phyloP scores from a whole-genome alignment of 2,113 vertebrate genomes.

The Dolichotis patagonum region DNA sequence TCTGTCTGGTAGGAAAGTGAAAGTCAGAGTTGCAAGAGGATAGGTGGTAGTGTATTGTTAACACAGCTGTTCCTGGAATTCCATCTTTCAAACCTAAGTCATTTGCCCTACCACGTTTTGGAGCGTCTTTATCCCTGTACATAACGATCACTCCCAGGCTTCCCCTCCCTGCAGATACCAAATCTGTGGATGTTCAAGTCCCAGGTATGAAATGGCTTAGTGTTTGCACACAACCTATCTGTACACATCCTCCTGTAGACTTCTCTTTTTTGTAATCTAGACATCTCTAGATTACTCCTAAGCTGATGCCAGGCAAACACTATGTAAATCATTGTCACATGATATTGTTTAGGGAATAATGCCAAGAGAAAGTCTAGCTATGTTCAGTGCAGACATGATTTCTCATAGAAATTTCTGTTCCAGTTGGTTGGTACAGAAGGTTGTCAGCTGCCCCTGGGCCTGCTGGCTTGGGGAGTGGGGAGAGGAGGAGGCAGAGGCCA shows the following conservation, averaged over 20 bases:
- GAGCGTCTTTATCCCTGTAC: neutral
- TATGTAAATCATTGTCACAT: neutral
- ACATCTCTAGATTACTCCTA: neutral
- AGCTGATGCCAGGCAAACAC: neutral
- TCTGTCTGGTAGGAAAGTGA: neutral
- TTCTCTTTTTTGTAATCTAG: too few relatives aligned
- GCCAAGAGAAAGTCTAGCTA: neutral
- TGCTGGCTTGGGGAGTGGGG: neutral
- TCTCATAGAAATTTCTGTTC: neutral
- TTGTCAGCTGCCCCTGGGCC: neutral
- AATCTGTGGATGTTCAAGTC: neutral
- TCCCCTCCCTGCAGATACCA: neutral
- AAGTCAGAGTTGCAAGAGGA: neutral
- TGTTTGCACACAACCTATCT: neutral
- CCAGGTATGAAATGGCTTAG: neutral
- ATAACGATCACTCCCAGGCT: neutral
- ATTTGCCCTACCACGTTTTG: neutral
- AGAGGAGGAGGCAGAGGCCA: neutral
- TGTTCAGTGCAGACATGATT: neutral
- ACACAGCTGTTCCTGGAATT: neutral
- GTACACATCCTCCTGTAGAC: neutral
- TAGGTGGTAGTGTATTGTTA: neutral
- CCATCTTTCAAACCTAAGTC: neutral
- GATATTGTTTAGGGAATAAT: neutral
- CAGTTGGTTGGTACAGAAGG: neutral